These are phyloP conservation scores for Megaleporinus macrocephalus DNA, from an alignment of 2,113 vertebrate genomes.

Conservation along the genomic window DNA sequence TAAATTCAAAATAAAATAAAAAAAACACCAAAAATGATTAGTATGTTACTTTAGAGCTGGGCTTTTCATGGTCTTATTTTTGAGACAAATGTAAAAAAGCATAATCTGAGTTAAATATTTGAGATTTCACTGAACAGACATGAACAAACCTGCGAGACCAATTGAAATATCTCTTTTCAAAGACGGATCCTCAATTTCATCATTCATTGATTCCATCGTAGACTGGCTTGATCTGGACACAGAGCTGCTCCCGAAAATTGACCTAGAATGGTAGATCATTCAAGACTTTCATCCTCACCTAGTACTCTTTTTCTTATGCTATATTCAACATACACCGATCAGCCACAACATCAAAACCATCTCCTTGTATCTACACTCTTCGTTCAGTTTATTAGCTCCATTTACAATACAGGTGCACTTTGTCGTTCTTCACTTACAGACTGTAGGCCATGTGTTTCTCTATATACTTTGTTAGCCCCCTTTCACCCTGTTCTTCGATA, in stretches of 20 bases:
- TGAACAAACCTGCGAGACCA: slow-evolving; percentile 73
- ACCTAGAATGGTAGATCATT: slow-evolving; percentile 67
- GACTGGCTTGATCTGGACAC: slow-evolving; percentile 76
- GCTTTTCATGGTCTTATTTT: too few relatives aligned
- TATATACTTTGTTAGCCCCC: too few relatives aligned
- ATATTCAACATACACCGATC: background rate
- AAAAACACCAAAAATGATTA: background rate
- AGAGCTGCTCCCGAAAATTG: slow-evolving; percentile 75
- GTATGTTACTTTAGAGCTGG: background rate
- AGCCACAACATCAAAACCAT: too few relatives aligned
- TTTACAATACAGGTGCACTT: too few relatives aligned
- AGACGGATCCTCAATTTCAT: slow-evolving; percentile 75
- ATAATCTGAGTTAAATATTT: background rate
- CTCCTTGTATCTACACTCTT: too few relatives aligned
- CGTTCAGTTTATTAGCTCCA: too few relatives aligned
- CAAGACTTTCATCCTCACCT: background rate
- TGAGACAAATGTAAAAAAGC: background rate
- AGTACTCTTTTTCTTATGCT: background rate
- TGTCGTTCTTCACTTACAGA: too few relatives aligned
- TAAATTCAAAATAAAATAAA: too few relatives aligned
- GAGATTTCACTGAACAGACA: background rate
- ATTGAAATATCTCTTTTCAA: slow-evolving; percentile 62
- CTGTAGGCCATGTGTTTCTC: too few relatives aligned
- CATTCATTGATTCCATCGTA: slow-evolving; percentile 64
- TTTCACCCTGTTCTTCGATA: too few relatives aligned